Evolutionary conservation across 2,113 vertebrate species (phyloP).

Genomic region (Antechinus flavipes): DNA sequence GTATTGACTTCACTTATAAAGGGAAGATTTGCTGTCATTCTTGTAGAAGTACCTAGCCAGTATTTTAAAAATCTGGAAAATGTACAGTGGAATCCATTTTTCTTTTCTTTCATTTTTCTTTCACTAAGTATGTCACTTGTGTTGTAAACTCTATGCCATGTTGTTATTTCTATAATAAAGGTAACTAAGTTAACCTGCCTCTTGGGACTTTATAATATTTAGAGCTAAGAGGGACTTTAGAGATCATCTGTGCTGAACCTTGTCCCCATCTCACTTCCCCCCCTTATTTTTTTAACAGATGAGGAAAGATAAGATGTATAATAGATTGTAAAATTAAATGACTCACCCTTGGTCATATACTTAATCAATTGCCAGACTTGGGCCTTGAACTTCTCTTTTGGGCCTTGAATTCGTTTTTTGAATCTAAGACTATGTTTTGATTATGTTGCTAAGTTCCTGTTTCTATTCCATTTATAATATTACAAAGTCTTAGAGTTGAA

Average conservation of each 20-base stretch:
- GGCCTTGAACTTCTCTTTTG: too few relatives aligned
- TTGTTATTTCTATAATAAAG: not conserved
- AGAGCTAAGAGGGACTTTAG: not conserved
- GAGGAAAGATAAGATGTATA: not conserved
- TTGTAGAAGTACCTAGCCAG: not conserved
- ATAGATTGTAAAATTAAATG: not conserved
- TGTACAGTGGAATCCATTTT: not conserved
- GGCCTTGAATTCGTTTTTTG: not conserved
- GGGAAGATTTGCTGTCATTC: not conserved
- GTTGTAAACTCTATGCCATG: not conserved
- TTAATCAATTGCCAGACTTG: not conserved
- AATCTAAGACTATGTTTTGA: not conserved
- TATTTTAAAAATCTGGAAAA: not conserved
- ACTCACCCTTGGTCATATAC: not conserved
- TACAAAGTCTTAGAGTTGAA: not conserved
- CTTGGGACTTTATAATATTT: too few relatives aligned
- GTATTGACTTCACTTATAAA: not conserved
- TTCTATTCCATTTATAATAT: not conserved
- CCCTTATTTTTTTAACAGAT: not conserved
- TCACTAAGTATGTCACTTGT: not conserved
- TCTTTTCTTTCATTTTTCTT: not conserved
- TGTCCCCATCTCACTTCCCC: not conserved
- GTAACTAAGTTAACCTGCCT: not conserved
- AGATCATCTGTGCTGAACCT: not conserved
- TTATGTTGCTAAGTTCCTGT: not conserved